These are phyloP conservation scores for Oenanthe melanoleuca DNA, from an alignment of 2,113 vertebrate genomes.

Conservation along the genomic window DNA sequence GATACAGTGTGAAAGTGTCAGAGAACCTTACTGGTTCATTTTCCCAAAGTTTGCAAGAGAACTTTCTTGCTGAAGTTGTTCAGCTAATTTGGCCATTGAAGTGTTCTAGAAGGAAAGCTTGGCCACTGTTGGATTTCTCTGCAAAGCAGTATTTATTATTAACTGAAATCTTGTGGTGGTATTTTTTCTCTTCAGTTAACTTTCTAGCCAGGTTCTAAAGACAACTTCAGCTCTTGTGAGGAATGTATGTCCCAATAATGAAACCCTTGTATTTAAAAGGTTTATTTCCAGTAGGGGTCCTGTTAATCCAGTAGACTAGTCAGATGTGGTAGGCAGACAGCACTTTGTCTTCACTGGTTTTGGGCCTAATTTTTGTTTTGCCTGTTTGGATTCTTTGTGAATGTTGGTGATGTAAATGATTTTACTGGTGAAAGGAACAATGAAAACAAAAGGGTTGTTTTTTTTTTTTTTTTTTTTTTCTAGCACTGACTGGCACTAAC, in stretches of 20 bases:
- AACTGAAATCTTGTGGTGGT: background rate
- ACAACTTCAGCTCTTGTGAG: background rate
- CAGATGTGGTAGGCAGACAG: background rate
- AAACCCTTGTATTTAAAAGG: background rate
- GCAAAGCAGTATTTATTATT: background rate
- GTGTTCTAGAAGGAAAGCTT: background rate
- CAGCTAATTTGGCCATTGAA: background rate
- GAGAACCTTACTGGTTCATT: background rate
- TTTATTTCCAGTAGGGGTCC: background rate
- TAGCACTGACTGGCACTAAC: slow-evolving; percentile 21
- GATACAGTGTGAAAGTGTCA: background rate
- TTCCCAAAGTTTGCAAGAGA: background rate
- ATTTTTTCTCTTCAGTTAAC: background rate
- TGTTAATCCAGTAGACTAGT: background rate
- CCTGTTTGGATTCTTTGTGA: slow-evolving; percentile 22
- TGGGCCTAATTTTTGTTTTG: background rate
- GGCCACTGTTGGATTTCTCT: background rate
- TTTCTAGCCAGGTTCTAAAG: background rate
- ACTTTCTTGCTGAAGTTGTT: background rate
- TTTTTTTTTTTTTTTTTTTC: background rate
- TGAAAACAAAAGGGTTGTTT: slow-evolving; percentile 18
- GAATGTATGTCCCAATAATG: background rate
- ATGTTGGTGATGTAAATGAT: background rate
- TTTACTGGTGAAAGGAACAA: slow-evolving; percentile 1
- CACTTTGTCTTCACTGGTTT: background rate